A percentile compares a stretch with the other conserved stretches of the same genome.
phyloP scores from a whole-genome alignment of 2,888 invertebrate genomes.

The Dasypogon diadema region DNA sequence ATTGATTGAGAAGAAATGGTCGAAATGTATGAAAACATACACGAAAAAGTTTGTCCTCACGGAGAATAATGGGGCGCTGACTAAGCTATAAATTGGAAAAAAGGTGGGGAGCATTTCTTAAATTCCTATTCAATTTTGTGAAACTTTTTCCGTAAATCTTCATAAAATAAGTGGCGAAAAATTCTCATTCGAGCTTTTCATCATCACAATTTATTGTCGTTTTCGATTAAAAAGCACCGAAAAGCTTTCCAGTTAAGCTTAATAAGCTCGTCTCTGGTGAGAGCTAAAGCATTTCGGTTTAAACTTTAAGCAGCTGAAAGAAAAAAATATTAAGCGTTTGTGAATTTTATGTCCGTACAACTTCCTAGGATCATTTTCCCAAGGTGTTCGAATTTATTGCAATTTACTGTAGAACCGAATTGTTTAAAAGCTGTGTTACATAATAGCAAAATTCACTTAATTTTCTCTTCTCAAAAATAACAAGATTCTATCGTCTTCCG shows the following conservation, averaged over 20 bases:
- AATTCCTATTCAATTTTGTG: conserved; percentile 5
- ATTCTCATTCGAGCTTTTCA: background rate
- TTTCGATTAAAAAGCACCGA: background rate
- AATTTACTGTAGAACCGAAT: too few species aligned
- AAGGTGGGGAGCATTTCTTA: background rate
- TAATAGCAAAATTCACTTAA: too few species aligned
- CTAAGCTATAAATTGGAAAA: background rate
- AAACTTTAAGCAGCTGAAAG: too few species aligned
- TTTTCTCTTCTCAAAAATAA: too few species aligned
- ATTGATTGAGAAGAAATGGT: conserved; percentile 6
- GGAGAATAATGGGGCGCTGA: background rate
- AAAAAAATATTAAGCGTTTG: too few species aligned
- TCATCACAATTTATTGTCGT: background rate
- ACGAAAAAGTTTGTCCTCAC: background rate
- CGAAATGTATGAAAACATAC: background rate
- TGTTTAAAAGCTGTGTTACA: too few species aligned
- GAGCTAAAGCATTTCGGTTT: background rate
- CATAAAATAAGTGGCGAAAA: background rate
- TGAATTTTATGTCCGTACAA: too few species aligned
- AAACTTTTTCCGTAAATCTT: background rate
- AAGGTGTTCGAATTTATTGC: too few species aligned
- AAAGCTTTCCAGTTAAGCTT: background rate
- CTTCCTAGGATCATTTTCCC: background rate
- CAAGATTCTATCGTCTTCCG: too few species aligned
- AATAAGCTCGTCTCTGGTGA: too few species aligned